Evolutionary conservation across 2,888 invertebrate genomes (phyloP), one percentile per base, ranked within the genome.

Genomic region (Cartodere bifasciata): DNA sequence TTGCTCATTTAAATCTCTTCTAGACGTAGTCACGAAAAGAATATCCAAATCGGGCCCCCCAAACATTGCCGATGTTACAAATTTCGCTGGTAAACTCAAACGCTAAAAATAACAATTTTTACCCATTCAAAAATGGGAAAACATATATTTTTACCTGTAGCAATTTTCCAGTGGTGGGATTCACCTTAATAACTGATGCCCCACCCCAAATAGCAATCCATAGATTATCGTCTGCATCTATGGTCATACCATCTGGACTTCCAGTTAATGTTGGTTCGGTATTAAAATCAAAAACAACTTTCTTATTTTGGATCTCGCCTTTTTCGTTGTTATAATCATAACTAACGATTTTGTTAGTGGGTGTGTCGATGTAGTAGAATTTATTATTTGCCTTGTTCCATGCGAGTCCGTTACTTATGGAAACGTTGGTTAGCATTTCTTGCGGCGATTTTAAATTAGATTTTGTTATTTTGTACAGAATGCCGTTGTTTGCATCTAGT

Each of bases 291-390:
- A 47, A 45, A 22, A 34, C 42, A 2, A 45, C 39, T 22, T 35
- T 39, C 9, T 40, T 41, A 27, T 48, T 49, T n/a, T 34, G 36
- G 26, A 75, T 67, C 13, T 39, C 45, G 15, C 69, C 72, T 12
- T 55, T 59, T 1, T 56, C 55, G 1, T 68, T 44, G 39, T 81
- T 66, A 44, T 67, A 84, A 49, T 83, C 75, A 47, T 75, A 84
- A 2, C 70, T 73, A 36, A 66, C 72, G 4, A 84, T 62, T 38
- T 70, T 67, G 15, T 63, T 55, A 0, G 75, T 72, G 0, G 70
- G 64, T 1, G 80, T 70, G 56, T 85, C 84, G 16, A 80, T 79
- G 55, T 75, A 84, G 55, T 76, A 84, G 67, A 84, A 73, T 42
- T 65, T 69, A 37, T 68, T 65, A 46, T 70, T 70, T 46, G 77